Evolutionary conservation across 2,797 vertebrate species (phyloP), one percentile per base, ranked within the genome.

Genomic region (Xiphorhynchus erythropygius): DNA sequence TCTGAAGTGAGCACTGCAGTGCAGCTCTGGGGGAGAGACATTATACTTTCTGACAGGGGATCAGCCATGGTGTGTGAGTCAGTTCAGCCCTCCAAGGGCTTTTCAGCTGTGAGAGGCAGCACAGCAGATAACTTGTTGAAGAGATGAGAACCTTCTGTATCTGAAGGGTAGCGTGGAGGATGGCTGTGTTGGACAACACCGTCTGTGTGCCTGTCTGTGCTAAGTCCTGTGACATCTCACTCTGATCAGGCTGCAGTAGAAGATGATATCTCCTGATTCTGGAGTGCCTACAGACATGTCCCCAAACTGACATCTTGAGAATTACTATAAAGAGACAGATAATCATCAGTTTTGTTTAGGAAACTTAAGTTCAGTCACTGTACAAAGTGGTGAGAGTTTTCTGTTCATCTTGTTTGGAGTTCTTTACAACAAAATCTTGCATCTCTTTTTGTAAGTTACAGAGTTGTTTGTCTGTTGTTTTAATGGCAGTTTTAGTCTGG

Each of bases 151-250:
- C 33, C 33, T 88, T 32, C 17, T 42, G 5, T 49, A 35, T n/a
- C 24, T 57, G 7, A 42, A 53, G 10, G 10, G 22, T 4, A 23
- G 7, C 2, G 23, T 67, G 32, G 55, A n/a, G 73, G 33, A 46
- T 53, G 18, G 25, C 47, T 18, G 0, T 42, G n/a, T 16, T 84
- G 44, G 55, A 10, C 25, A 33, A 0, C 3, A 6, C 5, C 65
- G 77, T 22, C 42, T 44, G 35, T 35, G 53, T 76, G 90, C 42
- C 63, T 13, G 9, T 55, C 30, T 57, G 49, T 60, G 68, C n/a
- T 42, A 9, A 57, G 25, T 9, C 44, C 23, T 69, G 22, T 44
- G 70, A 4, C 15, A 16, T 52, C 35, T 63, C 16, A 0, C 44
- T 35, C 32, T 60, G 55, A 33, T 92, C 37, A 39, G 21, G 13